Evolutionary conservation across 2,113 vertebrate genomes (phyloP).

Genomic region (Oreochromis niloticus): DNA sequence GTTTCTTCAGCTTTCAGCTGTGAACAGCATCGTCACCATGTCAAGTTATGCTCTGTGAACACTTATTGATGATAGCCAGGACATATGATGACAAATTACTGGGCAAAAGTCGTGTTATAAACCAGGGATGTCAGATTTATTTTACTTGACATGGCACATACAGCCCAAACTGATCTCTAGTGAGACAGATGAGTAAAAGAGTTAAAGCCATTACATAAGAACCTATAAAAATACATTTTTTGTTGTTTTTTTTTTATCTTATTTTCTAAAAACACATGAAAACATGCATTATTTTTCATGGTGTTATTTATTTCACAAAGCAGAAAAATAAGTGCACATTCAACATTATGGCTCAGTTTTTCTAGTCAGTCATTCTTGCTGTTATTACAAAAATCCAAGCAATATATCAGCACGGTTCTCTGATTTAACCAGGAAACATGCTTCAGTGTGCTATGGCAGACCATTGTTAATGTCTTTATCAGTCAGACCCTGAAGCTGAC

Average conservation of each 20-base stretch:
- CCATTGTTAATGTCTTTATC: background rate
- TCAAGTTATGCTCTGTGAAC: background rate
- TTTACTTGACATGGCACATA: background rate
- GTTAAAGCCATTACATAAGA: background rate
- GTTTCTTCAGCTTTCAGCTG: background rate
- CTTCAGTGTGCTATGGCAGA: background rate
- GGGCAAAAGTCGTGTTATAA: background rate
- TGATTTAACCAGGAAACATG: background rate
- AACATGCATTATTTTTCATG: background rate
- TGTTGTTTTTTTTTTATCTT: background rate
- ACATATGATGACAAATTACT: background rate
- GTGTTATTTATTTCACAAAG: background rate
- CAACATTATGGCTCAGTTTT: background rate
- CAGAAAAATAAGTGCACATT: background rate
- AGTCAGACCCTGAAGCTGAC: background rate
- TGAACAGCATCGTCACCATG: background rate
- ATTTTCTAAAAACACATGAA: background rate
- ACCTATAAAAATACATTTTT: background rate
- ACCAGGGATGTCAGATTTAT: background rate
- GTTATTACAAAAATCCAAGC: background rate
- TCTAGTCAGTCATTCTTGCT: background rate
- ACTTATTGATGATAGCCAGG: background rate
- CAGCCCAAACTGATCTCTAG: background rate
- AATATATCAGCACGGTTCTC: background rate
- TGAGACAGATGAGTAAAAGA: background rate